These are phyloP conservation scores for Mya arenaria DNA, from an alignment of 1,140 invertebrate genomes.

Conservation along the genomic window DNA sequence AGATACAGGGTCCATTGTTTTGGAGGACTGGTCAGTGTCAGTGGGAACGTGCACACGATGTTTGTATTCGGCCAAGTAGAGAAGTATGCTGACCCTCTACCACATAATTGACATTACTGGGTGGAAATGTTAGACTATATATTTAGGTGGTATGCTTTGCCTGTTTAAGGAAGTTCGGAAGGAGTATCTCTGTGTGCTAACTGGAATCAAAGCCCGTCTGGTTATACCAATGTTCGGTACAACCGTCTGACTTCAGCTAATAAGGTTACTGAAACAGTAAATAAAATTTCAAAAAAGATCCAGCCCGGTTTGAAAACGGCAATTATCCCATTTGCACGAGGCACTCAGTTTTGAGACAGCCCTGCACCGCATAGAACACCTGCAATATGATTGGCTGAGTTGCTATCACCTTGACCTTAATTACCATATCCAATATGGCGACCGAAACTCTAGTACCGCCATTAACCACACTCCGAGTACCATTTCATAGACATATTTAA, in stretches of 20 bases:
- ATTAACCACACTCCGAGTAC: slow-evolving; percentile 52
- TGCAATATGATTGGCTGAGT: slow-evolving; percentile 67
- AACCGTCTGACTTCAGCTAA: slow-evolving; percentile 28
- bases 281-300: slow-evolving; percentile 44
- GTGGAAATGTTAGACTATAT: neutral
- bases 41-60: no score
- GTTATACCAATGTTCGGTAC: no score
- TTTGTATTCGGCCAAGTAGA: no score
- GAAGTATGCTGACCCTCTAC: no score
- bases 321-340: slow-evolving; percentile 31
- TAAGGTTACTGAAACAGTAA: slow-evolving; percentile 50
- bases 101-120: neutral
- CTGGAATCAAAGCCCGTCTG: no score
- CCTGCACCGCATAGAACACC: slow-evolving; percentile 65
- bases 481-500: slow-evolving; percentile 52
- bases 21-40: no score
- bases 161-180: neutral
- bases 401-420: slow-evolving; percentile 68
- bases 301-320: slow-evolving; percentile 39
- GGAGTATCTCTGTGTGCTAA: no score
- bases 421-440: slow-evolving; percentile 67
- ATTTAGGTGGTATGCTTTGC: neutral
- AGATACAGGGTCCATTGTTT: no score
- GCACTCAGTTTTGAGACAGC: slow-evolving; percentile 60
- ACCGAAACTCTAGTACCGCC: slow-evolving; percentile 56